These are phyloP conservation scores for Pyrochroa serraticornis DNA, from an alignment of 2,888 invertebrate species.

Conservation along the genomic window DNA sequence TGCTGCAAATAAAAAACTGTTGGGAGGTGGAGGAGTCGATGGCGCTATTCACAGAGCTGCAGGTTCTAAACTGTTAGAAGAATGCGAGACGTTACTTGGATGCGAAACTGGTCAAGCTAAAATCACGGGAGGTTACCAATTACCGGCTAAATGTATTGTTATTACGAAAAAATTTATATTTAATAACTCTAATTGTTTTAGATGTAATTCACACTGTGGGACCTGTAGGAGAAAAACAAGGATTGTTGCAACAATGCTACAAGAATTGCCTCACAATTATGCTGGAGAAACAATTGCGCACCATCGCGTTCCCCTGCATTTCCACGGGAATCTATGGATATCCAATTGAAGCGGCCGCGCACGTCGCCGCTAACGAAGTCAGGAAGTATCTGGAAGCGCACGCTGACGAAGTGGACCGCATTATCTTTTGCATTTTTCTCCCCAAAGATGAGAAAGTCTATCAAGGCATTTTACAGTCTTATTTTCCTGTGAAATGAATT, in stretches of 20 bases:
- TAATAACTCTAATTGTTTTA: conserved; percentile 57
- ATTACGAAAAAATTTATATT: not conserved
- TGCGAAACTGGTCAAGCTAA: conserved; percentile 85
- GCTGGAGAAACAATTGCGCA: conserved; percentile 63
- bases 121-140: conserved; percentile 79
- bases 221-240: conserved; percentile 74
- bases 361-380: conserved; percentile 72
- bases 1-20: conserved; percentile 79
- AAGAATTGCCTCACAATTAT: conserved; percentile 67
- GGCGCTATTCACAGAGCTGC: conserved; percentile 88
- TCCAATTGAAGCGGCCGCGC: conserved; percentile 78
- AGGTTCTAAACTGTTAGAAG: conserved; percentile 70
- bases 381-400: conserved; percentile 67
- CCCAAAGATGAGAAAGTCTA: conserved; percentile 75
- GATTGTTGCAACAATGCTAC: conserved; percentile 73
- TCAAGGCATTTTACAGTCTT: conserved; percentile 71
- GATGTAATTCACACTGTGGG: conserved; percentile 92
- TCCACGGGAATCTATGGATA: conserved; percentile 93
- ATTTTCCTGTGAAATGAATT: conserved; percentile 67
- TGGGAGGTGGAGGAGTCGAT: conserved; percentile 89
- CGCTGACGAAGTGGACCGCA: conserved; percentile 66
- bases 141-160: conserved; percentile 82
- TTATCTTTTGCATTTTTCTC: conserved; percentile 83
- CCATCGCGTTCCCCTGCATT: conserved; percentile 88
- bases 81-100: conserved; percentile 74